phyloP scores from a whole-genome alignment of 2,113 vertebrate genomes.

The Egretta garzetta region DNA sequence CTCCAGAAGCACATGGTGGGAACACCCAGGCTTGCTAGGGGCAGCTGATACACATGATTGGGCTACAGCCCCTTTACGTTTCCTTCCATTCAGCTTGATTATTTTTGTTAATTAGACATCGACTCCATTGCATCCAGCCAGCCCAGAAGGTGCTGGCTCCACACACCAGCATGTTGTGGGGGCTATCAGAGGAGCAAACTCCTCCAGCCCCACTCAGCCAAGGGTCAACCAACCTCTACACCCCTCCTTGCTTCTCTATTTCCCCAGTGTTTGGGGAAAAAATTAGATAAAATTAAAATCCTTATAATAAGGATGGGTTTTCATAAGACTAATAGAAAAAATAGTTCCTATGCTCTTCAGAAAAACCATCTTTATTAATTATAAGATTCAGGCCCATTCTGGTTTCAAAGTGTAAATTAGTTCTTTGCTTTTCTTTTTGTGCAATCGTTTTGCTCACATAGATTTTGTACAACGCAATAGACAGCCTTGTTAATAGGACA shows the following conservation, averaged over 20 bases:
- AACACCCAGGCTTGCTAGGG: background rate
- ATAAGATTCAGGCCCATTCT: background rate
- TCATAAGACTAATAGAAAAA: background rate
- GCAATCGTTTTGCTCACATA: background rate
- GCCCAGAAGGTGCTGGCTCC: background rate
- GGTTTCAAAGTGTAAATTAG: background rate
- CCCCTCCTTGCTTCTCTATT: background rate
- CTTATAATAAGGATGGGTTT: background rate
- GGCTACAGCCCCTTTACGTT: background rate
- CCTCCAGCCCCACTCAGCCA: background rate
- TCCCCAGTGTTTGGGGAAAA: background rate
- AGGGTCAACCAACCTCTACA: background rate
- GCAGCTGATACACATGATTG: accelerated
- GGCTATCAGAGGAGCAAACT: background rate
- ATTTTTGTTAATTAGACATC: background rate
- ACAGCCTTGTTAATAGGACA: background rate
- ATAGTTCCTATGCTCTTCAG: background rate
- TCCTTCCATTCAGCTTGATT: background rate
- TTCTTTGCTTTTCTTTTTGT: background rate
- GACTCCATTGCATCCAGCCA: background rate
- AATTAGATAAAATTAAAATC: background rate
- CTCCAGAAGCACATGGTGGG: background rate
- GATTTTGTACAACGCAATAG: background rate
- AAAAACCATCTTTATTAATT: background rate
- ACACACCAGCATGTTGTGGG: background rate